Conservation (phyloP, 1,140 invertebrate genomes). For the Drosophila lini region DNA sequence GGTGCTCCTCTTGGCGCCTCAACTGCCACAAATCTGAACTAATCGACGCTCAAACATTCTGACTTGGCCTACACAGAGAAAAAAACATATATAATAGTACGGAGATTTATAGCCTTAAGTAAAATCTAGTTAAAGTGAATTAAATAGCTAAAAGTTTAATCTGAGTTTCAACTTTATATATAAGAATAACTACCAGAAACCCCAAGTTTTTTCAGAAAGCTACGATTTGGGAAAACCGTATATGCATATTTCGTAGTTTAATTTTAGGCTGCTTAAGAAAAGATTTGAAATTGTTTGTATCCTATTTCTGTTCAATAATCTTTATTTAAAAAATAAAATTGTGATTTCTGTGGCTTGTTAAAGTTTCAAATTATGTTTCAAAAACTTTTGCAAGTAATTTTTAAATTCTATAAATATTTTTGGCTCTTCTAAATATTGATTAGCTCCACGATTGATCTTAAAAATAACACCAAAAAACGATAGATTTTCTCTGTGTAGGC, state of each 20-base stretch:
- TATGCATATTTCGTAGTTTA: not conserved
- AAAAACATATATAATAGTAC: not conserved
- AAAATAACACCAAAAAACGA: no score
- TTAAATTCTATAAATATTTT: no score
- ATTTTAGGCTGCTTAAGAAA: not conserved
- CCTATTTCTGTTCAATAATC: not conserved
- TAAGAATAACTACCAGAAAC: not conserved
- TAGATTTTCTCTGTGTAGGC: not conserved
- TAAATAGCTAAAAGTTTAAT: no score
- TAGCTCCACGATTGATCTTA: no score
- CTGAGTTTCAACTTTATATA: no score
- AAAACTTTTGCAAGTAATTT: not conserved
- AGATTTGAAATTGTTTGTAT: not conserved
- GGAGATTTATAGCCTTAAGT: not conserved
- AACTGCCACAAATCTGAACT: conserved; percentile 48
- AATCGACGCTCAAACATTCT: conserved; percentile 48
- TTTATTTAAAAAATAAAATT: not conserved
- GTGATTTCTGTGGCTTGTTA: not conserved
- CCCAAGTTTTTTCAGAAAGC: not conserved
- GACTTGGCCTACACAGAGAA: conserved; percentile 35
- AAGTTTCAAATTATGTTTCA: not conserved
- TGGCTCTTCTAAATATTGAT: no score
- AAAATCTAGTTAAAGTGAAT: not conserved
- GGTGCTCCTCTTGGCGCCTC: conserved; percentile 30
- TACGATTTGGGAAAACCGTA: not conserved